These are phyloP conservation scores for Sebastes vulpes DNA, from an alignment of 2,797 vertebrate genomes.

Conservation along the genomic window DNA sequence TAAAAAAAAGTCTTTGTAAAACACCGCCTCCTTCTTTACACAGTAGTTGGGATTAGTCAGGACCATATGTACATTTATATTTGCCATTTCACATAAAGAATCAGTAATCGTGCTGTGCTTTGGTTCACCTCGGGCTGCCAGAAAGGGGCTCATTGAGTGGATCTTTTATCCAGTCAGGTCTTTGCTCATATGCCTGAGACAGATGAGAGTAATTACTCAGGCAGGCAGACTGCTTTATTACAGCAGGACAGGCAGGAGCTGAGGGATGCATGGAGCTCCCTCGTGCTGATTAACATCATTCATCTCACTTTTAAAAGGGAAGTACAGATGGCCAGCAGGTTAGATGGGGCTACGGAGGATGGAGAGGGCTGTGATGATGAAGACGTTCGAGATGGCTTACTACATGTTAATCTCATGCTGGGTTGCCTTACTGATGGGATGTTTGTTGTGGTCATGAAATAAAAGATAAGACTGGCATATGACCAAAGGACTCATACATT, in stretches of 20 bases:
- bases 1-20: slow-evolving; percentile 15
- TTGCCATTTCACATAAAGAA: neutral
- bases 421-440: neutral
- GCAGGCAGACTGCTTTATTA: slow-evolving; percentile 76
- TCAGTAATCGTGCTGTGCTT: neutral
- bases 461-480: neutral
- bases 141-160: neutral
- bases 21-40: neutral
- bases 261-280: slow-evolving; percentile 56
- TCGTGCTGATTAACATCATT: slow-evolving; percentile 75
- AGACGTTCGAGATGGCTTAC: neutral
- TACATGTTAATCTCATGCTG: neutral
- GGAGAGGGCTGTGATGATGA: slow-evolving; percentile 7
- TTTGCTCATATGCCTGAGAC: slow-evolving; percentile 54
- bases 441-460: neutral
- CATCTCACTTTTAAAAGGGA: slow-evolving; percentile 67
- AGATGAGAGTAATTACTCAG: slow-evolving; percentile 80
- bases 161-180: slow-evolving; percentile 38
- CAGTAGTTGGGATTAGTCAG: neutral
- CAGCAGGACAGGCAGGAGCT: slow-evolving; percentile 52
- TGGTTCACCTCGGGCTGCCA: neutral
- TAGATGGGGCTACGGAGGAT: neutral
- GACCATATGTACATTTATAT: neutral
- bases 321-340: slow-evolving; percentile 21
- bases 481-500: neutral